A percentile compares a stretch with the other conserved stretches of the same genome.
Evolutionary conservation across 2,888 invertebrate species (phyloP).

Genomic region (Physocephala rufipes): DNA sequence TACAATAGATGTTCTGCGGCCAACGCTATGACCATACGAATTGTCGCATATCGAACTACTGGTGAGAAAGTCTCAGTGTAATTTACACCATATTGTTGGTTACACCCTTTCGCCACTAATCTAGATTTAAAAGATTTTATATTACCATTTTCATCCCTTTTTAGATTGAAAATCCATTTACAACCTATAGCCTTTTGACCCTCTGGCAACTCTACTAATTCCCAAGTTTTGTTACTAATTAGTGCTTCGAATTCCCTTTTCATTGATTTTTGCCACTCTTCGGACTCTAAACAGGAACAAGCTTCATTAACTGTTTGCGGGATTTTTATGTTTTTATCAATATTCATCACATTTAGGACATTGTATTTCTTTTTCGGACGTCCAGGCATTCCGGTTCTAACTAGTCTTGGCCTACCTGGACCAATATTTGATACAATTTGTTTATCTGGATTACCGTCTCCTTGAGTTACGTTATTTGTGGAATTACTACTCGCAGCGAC

Average conservation of each 20-base stretch:
- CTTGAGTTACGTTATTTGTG: no score
- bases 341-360: slow-evolving; percentile 23
- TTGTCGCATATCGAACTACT: slow-evolving; percentile 28
- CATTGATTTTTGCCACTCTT: slow-evolving; percentile 38
- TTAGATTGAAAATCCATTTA: slow-evolving; percentile 42
- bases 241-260: slow-evolving; percentile 35
- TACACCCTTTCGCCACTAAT: slow-evolving; percentile 36
- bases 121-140: slow-evolving; percentile 30
- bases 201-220: slow-evolving; percentile 32
- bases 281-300: neutral
- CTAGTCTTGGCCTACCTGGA: neutral
- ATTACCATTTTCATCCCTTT: slow-evolving; percentile 35
- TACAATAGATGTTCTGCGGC: slow-evolving; percentile 36
- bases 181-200: slow-evolving; percentile 38
- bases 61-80: slow-evolving; percentile 37
- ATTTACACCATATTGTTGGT: slow-evolving; percentile 38
- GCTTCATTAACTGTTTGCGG: slow-evolving; percentile 33
- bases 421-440: neutral
- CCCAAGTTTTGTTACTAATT: slow-evolving; percentile 34
- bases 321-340: slow-evolving; percentile 8
- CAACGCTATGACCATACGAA: slow-evolving; percentile 31
- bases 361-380: slow-evolving; percentile 28
- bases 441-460: neutral
- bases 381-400: slow-evolving; percentile 25
- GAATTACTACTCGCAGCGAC: neutral